Conservation (phyloP, 2,113 vertebrate species). For the Sinocyclocheilus rhinocerous region DNA sequence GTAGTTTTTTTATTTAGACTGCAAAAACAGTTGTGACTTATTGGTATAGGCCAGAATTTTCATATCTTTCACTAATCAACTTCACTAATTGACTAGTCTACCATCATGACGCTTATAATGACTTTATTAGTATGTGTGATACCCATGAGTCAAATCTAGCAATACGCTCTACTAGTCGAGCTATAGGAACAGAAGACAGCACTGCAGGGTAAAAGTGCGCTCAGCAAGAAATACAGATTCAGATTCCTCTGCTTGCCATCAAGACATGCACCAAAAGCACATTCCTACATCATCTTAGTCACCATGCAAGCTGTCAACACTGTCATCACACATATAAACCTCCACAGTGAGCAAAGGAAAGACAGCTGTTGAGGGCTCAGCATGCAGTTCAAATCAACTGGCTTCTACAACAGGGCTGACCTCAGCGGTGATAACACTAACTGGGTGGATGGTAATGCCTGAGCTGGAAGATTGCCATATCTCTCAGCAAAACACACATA, state of each 20-base stretch:
- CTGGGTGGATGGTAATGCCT: conserved; percentile 39
- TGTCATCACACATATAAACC: conserved; percentile 8
- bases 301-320: conserved; percentile 21
- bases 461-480: conserved; percentile 47
- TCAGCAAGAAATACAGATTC: neutral
- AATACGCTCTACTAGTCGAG: too few species aligned
- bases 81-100: neutral
- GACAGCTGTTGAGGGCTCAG: conserved; percentile 18
- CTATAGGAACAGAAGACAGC: neutral
- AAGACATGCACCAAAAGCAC: conserved; percentile 13
- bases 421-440: neutral
- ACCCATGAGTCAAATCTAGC: neutral
- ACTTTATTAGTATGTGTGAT: neutral
- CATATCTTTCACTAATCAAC: neutral
- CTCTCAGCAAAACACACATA: conserved; percentile 10
- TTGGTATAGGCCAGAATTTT: neutral
- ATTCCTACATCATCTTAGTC: conserved; percentile 16
- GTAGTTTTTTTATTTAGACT: too few species aligned
- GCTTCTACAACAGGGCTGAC: neutral
- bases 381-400: conserved; percentile 14
- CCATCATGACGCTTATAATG: neutral
- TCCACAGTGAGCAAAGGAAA: neutral
- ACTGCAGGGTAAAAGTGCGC: neutral
- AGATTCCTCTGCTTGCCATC: neutral
- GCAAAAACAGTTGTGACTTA: neutral